phyloP scores from a whole-genome alignment of 2,797 vertebrate species.

The Pangasius djambal region DNA sequence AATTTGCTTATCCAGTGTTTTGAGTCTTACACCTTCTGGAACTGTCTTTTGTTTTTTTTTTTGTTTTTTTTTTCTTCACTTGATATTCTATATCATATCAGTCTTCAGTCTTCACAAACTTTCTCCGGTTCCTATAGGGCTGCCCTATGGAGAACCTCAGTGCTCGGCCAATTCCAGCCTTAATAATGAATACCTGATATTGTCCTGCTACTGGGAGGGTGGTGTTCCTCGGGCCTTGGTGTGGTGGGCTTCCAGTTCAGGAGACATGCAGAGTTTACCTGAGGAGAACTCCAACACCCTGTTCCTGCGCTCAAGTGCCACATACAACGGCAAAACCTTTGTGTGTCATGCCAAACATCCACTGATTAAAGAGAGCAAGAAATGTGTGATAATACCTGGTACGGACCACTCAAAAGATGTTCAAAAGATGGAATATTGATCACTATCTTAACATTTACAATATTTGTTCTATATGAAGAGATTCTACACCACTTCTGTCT shows the following conservation, averaged over 20 bases:
- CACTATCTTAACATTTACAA: neutral
- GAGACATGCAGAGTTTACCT: slow-evolving; percentile 64
- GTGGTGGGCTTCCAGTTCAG: slow-evolving; percentile 77
- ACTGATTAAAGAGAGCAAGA: slow-evolving; percentile 65
- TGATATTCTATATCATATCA: neutral
- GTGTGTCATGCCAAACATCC: slow-evolving; percentile 81
- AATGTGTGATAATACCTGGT: slow-evolving; percentile 83
- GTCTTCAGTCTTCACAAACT: neutral
- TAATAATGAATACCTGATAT: slow-evolving; percentile 78
- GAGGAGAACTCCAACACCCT: slow-evolving; percentile 74
- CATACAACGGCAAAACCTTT: slow-evolving; percentile 76
- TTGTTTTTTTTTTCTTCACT: neutral
- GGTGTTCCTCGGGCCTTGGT: slow-evolving; percentile 79
- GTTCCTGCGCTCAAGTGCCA: slow-evolving; percentile 73
- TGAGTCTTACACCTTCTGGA: neutral
- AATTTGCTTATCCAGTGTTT: neutral
- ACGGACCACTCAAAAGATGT: neutral
- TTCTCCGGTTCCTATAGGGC: slow-evolving; percentile 68
- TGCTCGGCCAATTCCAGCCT: slow-evolving; percentile 78
- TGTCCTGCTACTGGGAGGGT: slow-evolving; percentile 87
- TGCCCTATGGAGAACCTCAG: slow-evolving; percentile 74
- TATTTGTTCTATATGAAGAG: neutral
- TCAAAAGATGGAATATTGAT: neutral
- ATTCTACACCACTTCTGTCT: neutral
- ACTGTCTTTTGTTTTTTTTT: neutral